phyloP scores from a whole-genome alignment of 2,113 vertebrate species.

The Clupea harengus region DNA sequence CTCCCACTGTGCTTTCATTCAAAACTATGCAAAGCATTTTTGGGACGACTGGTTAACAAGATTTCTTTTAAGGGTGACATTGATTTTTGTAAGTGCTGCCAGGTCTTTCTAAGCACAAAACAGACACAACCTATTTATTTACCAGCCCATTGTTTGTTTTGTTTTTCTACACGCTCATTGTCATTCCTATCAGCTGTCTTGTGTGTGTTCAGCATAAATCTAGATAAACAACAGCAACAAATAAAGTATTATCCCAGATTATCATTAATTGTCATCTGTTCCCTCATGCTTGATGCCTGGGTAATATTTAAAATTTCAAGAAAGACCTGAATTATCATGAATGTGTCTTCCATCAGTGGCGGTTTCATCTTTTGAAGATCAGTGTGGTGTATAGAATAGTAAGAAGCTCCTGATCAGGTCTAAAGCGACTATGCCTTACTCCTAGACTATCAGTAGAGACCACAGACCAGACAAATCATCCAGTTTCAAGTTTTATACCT shows the following conservation, averaged over 20 bases:
- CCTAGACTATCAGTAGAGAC: not conserved
- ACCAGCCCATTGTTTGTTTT: not conserved
- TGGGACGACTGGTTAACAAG: not conserved
- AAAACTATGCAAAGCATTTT: too few relatives aligned
- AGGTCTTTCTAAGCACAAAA: not conserved
- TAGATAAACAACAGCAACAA: constrained; percentile 5
- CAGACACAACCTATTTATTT: not conserved
- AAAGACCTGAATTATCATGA: not conserved
- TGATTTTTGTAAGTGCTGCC: constrained; percentile 8
- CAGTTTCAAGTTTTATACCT: not conserved
- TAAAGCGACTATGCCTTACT: not conserved
- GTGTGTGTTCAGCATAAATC: constrained; percentile 4
- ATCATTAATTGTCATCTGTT: not conserved
- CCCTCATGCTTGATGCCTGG: not conserved
- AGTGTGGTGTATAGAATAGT: not conserved
- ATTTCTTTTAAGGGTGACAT: constrained; percentile 9
- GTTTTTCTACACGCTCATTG: not conserved
- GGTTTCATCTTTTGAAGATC: not conserved
- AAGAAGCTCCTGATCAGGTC: not conserved
- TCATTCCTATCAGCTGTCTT: not conserved
- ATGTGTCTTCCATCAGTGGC: not conserved
- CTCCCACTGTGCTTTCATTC: too few relatives aligned
- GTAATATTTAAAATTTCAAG: not conserved
- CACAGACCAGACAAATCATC: not conserved
- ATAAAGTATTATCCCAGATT: not conserved